A percentile compares a stretch with the other conserved stretches of the same genome.
phyloP scores from a whole-genome alignment of 2,797 vertebrate species.

The Lophura swinhoii region DNA sequence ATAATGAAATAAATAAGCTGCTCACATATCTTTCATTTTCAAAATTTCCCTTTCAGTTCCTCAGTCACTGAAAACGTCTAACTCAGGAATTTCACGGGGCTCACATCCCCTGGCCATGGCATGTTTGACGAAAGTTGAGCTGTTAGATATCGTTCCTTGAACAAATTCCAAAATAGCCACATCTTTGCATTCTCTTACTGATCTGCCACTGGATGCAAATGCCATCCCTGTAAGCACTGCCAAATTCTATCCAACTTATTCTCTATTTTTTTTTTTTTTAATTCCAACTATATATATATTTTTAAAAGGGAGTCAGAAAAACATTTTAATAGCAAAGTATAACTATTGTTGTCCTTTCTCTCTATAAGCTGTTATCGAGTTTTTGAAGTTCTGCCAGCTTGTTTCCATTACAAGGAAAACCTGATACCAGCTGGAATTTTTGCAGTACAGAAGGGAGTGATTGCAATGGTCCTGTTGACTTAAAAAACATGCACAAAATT shows the following conservation, averaged over 20 bases:
- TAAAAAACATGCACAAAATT: background rate
- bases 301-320: background rate
- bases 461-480: slow-evolving; percentile 21
- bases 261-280: too few relatives aligned
- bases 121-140: background rate
- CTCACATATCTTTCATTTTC: background rate
- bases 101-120: background rate
- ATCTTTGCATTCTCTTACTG: background rate
- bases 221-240: background rate
- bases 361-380: slow-evolving; percentile 46
- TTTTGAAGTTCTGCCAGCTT: slow-evolving; percentile 67
- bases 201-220: background rate
- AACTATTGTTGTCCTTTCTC: slow-evolving; percentile 27
- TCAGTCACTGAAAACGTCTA: background rate
- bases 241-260: background rate
- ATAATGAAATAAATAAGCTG: background rate
- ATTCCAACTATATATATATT: too few relatives aligned
- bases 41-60: background rate
- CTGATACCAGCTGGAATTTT: slow-evolving; percentile 64
- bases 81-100: background rate
- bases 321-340: background rate
- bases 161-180: slow-evolving; percentile 16
- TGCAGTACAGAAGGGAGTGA: slow-evolving; percentile 21
- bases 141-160: background rate
- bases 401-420: slow-evolving; percentile 71